These are phyloP conservation scores for Mythimna loreyi DNA, from an alignment of 2,888 invertebrate species.

Conservation along the genomic window DNA sequence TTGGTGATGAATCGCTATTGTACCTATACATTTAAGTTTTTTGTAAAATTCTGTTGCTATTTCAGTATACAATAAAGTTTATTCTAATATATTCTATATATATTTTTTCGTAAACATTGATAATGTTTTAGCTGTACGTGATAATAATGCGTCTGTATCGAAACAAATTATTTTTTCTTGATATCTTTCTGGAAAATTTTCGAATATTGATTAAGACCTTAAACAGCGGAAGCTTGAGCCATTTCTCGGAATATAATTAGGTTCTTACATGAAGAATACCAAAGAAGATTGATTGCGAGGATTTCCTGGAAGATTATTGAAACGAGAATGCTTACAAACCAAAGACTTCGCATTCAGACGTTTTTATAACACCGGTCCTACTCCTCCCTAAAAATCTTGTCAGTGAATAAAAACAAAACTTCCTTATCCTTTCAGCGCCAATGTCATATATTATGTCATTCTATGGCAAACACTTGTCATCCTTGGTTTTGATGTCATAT, in stretches of 20 bases:
- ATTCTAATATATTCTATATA: background rate
- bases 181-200: slow-evolving; percentile 12
- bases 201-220: slow-evolving; percentile 19
- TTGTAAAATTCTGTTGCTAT: no score
- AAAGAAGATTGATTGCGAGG: slow-evolving; percentile 27
- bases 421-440: slow-evolving; percentile 3
- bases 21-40: no score
- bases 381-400: background rate
- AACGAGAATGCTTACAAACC: no score
- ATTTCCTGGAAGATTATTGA: background rate
- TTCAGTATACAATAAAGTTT: no score
- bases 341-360: no score
- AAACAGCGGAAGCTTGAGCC: slow-evolving; percentile 19
- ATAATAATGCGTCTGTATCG: slow-evolving; percentile 34
- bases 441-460: slow-evolving; percentile 38
- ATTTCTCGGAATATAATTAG: slow-evolving; percentile 19
- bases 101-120: slow-evolving; percentile 21
- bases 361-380: background rate
- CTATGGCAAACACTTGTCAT: slow-evolving; percentile 19
- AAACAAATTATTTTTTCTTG: no score
- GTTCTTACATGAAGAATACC: background rate
- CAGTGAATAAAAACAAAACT: slow-evolving; percentile 5
- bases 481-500: slow-evolving; percentile 35
- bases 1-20: no score
- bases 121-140: slow-evolving; percentile 22